Evolutionary conservation across 2,888 invertebrate species (phyloP), one percentile per base, ranked within the genome.

Genomic region (Eueremaeus valkanovi): DNA sequence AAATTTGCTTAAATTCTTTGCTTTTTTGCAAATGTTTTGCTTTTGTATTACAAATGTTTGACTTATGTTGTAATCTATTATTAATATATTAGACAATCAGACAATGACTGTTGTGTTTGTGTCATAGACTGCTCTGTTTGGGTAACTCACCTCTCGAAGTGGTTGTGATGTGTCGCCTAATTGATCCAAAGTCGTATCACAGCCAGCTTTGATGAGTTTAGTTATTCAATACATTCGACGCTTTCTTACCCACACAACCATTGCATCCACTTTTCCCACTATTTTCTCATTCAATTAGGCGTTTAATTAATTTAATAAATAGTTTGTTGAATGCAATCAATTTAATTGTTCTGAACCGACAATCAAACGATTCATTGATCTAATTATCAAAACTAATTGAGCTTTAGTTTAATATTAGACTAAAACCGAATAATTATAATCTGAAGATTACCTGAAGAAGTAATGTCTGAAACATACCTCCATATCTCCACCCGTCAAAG

Each of bases 181-280:
- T 85, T 84, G 27, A n/a, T n/a, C 84, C 83, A 45, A 80, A 83
- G 82, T 88, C 93, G 91, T 93, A 93, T 94, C 94, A 94, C 93
- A 94, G 94, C 93, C 93, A 92, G 92, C 93, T 86, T 94, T 93
- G 93, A 92, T 84, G 83, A 83, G 83, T 82, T 80, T 77, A 78
- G 73, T 61, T 74, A 11, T 61, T 70, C 70, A 6, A 40, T 21
- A 45, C 27, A 24, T 42, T 49, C 40, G 18, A 42, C 40, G 49
- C 42, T 42, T 49, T 49, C 3, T n/a, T 21, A 21, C n/a, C 49
- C 21, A 40, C 21, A n/a, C n/a, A n/a, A n/a, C 3, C 49, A 49
- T 49, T 49, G n/a, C 49, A 49, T 49, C 21, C 49, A 49, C 49
- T 49, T 49, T 49, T 31, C 49, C 21, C 58, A 27, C 27, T 9